Percentiles rank a stretch among this genome's conserved stretches.
Conservation (phyloP, 2,113 vertebrate genomes). For the Epinephelus lanceolatus region DNA sequence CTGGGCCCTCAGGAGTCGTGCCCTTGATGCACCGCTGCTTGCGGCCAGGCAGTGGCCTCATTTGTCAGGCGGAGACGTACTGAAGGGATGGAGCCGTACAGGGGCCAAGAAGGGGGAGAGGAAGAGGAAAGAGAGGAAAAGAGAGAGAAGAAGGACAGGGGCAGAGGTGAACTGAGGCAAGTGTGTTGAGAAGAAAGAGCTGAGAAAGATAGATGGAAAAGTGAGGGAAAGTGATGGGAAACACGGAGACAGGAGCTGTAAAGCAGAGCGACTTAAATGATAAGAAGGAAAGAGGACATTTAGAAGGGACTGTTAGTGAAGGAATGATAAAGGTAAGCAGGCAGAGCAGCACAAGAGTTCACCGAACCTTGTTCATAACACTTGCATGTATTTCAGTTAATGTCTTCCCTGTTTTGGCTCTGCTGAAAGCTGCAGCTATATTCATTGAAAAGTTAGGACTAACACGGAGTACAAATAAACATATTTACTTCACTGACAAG, state of each 20-base stretch:
- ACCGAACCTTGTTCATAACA: not conserved
- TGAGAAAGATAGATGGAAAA: slow-evolving; percentile 17
- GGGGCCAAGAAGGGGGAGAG: not conserved
- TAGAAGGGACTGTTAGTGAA: not conserved
- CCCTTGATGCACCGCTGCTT: slow-evolving; percentile 48
- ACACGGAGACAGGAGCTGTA: not conserved
- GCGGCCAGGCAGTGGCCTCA: slow-evolving; percentile 42
- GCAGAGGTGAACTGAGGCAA: slow-evolving; percentile 20
- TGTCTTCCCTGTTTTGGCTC: not conserved
- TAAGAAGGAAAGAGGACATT: slow-evolving; percentile 4
- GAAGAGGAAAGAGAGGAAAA: slow-evolving; percentile 7
- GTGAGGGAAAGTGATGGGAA: not conserved
- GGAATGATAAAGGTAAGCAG: not conserved
- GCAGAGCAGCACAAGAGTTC: not conserved
- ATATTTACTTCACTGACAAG: not conserved
- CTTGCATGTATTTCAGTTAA: not conserved
- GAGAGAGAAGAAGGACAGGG: slow-evolving; percentile 1
- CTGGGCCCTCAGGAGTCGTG: slow-evolving; percentile 29
- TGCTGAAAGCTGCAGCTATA: not conserved
- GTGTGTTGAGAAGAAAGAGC: slow-evolving; percentile 10
- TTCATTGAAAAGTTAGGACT: not conserved
- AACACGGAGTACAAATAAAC: not conserved
- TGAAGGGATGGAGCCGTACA: slow-evolving; percentile 1
- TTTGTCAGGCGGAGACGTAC: slow-evolving; percentile 55
- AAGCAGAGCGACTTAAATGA: not conserved